Evolutionary conservation across 53 echinoderm and acorn worm genomes (phyloP).

Genomic region (Holothuria scabra): DNA sequence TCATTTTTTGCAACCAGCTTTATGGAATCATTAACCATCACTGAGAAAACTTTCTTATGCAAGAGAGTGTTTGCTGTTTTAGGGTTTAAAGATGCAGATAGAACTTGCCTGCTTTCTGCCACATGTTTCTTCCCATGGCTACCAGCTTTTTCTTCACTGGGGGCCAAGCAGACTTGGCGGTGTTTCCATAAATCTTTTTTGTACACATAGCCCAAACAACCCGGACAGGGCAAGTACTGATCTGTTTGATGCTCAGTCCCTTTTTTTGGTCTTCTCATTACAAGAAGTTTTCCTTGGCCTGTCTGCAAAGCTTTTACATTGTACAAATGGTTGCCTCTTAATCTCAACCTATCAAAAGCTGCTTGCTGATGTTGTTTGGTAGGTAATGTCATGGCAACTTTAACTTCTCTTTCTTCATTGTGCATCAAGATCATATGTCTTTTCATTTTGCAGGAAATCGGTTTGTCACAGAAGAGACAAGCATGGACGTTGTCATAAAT

Average conservation of each 20-base stretch:
- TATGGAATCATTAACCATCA: conserved; percentile 3
- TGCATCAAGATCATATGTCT: not conserved
- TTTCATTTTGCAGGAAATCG: conserved; percentile 11
- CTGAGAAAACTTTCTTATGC: not conserved
- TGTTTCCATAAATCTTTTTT: conserved; percentile 18
- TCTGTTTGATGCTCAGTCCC: not conserved
- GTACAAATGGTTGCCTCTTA: not conserved
- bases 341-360: not conserved
- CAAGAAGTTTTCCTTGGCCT: conserved; percentile 9
- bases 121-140: not conserved
- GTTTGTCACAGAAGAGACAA: conserved; percentile 4
- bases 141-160: not conserved
- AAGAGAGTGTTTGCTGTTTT: not conserved
- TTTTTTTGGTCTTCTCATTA: not conserved
- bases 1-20: not conserved
- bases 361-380: not conserved
- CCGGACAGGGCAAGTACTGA: conserved; percentile 4
- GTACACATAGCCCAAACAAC: conserved; percentile 6
- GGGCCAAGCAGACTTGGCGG: not conserved
- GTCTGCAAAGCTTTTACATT: conserved; percentile 8
- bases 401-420: conserved; percentile 3
- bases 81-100: not conserved
- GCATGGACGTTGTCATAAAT: conserved; percentile 1
- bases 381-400: conserved; percentile 12
- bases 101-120: not conserved